A percentile compares a stretch with the other conserved stretches of the same genome.
These are phyloP conservation scores for Enteromius argenteus DNA, from an alignment of 2,797 vertebrate genomes.

Conservation along the genomic window DNA sequence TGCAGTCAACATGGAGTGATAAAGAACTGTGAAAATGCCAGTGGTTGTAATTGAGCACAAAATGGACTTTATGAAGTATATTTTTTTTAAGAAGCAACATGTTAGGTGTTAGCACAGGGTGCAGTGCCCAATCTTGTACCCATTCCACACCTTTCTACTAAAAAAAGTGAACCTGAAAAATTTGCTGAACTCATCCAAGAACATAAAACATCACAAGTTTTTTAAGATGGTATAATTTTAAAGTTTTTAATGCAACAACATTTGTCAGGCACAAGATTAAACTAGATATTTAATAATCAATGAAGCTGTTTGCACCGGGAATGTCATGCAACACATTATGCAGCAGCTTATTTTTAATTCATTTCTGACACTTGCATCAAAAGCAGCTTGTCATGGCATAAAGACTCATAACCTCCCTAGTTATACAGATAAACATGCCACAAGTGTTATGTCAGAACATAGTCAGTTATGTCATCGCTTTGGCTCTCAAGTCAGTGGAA, in stretches of 20 bases:
- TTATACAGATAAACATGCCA: background rate
- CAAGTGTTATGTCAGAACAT: background rate
- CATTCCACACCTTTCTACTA: background rate
- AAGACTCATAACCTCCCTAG: background rate
- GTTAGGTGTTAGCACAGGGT: background rate
- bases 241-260: background rate
- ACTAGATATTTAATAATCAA: background rate
- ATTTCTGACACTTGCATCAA: background rate
- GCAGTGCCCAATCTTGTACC: background rate
- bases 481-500: conserved; percentile 4
- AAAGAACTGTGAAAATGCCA: conserved; percentile 1
- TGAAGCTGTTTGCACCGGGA: background rate
- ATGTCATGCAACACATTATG: background rate
- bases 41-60: background rate
- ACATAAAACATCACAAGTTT: background rate
- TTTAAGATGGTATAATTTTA: background rate
- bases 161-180: background rate
- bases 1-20: background rate
- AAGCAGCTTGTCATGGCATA: background rate
- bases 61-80: background rate
- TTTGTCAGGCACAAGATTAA: too few species aligned
- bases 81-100: background rate
- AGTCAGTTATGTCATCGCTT: background rate
- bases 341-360: background rate
- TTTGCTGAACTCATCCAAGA: background rate